Evolutionary conservation across 2,113 vertebrate genomes (phyloP), one percentile per base, ranked within the genome.

Genomic region (Macrotis lagotis): DNA sequence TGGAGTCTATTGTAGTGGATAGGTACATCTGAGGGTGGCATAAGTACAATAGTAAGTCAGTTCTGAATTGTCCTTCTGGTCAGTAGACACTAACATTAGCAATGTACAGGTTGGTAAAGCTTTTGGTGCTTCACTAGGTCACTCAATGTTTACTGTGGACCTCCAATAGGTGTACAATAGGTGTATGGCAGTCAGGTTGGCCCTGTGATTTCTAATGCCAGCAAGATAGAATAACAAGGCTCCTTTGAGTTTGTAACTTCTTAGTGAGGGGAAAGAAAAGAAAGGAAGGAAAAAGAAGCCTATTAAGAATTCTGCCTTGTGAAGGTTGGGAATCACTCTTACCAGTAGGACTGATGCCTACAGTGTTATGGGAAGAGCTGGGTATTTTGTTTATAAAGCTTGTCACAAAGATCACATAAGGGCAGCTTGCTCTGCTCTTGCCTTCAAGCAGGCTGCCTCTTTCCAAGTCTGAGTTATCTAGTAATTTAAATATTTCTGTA

Each of bases 401-500:
- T 8, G 11, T 89, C 88, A 89, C 28, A 22, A 47, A 89, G 88
- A 49, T 26, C 88, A 48, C 19, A 16, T 28, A 83, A 90, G 25
- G 9, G 48, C 50, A 0, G 0, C 9, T 92, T 91, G 88, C 96
- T 95, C 92, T 90, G 50, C 53, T 96, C 93, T 91, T 48, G 53
- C 93, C 95, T 97, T 22, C 95, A 96, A 83, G 92, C 51, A 16
- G 3, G 0, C 26, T 92, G 88, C 96, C 94, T 90, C 93, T 93
- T 97, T 96, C 95, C 92, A 91, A 92, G 94, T 91, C 95, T 92
- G 59, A 90, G 94, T 95, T 96, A 2, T 44, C 26, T 2, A 83
- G 50, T 10, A 96, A 91, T 96, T 97, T 97, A 97, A 98, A 97
- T 98, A 98, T 98, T 97, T 96, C 97, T 98, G 95, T 95, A 89